Percentiles rank a stretch among this genome's conserved stretches.
These are phyloP conservation scores for Papilio dardanus DNA, from an alignment of 1,140 invertebrate genomes.

Conservation along the genomic window DNA sequence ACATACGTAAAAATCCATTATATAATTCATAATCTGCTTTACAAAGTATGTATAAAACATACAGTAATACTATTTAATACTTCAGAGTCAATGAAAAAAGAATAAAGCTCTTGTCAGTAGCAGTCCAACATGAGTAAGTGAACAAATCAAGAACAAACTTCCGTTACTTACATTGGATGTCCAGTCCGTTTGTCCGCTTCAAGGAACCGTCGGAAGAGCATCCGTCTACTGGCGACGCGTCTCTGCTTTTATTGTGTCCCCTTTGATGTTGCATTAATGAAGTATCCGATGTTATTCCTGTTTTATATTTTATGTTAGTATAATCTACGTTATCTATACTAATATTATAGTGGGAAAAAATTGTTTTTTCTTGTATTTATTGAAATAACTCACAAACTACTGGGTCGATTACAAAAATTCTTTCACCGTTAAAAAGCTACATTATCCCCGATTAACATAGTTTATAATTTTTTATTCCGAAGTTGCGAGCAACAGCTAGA, in stretches of 20 bases:
- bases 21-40: too few species aligned
- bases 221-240: conserved; percentile 22
- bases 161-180: conserved; percentile 18
- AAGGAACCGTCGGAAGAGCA: conserved; percentile 28
- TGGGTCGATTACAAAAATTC: too few species aligned
- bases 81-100: conserved; percentile 6
- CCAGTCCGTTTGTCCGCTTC: conserved; percentile 25
- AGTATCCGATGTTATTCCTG: not conserved
- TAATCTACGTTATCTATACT: not conserved
- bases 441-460: too few species aligned
- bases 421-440: too few species aligned
- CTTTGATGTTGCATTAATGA: conserved; percentile 23
- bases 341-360: not conserved
- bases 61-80: too few species aligned
- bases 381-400: too few species aligned
- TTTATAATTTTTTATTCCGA: too few species aligned
- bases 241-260: conserved; percentile 7
- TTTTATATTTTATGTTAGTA: not conserved
- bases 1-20: too few species aligned
- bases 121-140: conserved; percentile 17
- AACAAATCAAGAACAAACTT: conserved; percentile 25
- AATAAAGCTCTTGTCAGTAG: not conserved
- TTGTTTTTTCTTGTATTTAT: not conserved
- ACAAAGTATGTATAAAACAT: too few species aligned
- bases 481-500: too few species aligned